These are phyloP conservation scores for Hirtodrosophila confusa DNA, from an alignment of 2,888 invertebrate genomes.

Conservation along the genomic window DNA sequence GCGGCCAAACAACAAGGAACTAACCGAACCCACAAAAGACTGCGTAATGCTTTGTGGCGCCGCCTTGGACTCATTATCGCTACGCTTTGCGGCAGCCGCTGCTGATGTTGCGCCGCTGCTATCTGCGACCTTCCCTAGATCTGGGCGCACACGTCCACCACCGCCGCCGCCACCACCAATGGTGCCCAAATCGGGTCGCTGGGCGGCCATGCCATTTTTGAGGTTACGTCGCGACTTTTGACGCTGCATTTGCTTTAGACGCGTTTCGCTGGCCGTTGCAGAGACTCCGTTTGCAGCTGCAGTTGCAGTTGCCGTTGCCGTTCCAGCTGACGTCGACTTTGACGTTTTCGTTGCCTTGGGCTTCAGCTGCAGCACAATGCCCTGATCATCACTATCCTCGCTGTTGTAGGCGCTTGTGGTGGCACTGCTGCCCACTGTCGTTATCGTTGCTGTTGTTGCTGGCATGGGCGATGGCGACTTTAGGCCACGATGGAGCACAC, in stretches of 20 bases:
- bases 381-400: constrained; percentile 67
- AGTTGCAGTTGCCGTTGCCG: constrained; percentile 53
- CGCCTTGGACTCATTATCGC: constrained; percentile 60
- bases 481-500: constrained; percentile 80
- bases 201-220: constrained; percentile 85
- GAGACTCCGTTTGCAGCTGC: constrained; percentile 70
- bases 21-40: constrained; percentile 89
- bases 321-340: constrained; percentile 7
- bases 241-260: constrained; percentile 85
- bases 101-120: constrained; percentile 16
- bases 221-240: constrained; percentile 85
- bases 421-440: constrained; percentile 39
- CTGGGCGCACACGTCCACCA: constrained; percentile 80
- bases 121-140: constrained; percentile 76
- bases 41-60: constrained; percentile 83
- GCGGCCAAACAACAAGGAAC: constrained; percentile 92
- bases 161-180: constrained; percentile 84
- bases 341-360: constrained; percentile 37
- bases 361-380: constrained; percentile 61
- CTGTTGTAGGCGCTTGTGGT: constrained; percentile 68
- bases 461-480: constrained; percentile 61
- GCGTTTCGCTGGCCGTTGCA: constrained; percentile 77
- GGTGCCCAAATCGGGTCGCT: constrained; percentile 87
- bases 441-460: constrained; percentile 18
- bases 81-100: constrained; percentile 49